These are phyloP conservation scores for Leptinotarsa undecemlineata DNA, from an alignment of 1,140 invertebrate genomes.

Conservation along the genomic window DNA sequence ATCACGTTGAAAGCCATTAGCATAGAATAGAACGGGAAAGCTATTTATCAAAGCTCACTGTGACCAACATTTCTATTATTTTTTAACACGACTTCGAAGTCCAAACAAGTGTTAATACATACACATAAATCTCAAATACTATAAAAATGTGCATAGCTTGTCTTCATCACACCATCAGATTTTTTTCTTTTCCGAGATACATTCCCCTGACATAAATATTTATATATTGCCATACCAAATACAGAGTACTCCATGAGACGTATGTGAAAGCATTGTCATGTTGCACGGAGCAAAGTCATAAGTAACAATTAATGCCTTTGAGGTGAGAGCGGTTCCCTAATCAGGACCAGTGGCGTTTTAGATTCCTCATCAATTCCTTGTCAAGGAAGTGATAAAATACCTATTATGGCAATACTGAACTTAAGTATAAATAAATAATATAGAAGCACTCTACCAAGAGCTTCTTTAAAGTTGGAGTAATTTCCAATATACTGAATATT, in stretches of 20 bases:
- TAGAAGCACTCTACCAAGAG: too few species aligned
- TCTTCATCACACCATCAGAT: background rate
- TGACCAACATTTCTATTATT: conserved; percentile 8
- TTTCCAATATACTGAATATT: too few species aligned
- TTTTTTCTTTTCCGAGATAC: conserved; percentile 4
- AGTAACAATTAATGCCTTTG: conserved; percentile 35
- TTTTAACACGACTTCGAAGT: background rate
- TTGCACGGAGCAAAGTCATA: conserved; percentile 31
- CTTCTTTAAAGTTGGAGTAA: too few species aligned
- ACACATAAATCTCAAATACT: background rate
- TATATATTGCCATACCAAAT: conserved; percentile 31
- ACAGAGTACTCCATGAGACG: conserved; percentile 28
- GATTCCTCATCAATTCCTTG: too few species aligned
- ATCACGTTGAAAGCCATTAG: background rate
- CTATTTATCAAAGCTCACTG: conserved; percentile 1
- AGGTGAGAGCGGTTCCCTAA: conserved; percentile 1
- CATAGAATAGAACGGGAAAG: conserved; percentile 1
- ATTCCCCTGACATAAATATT: conserved; percentile 31
- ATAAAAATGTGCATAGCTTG: conserved; percentile 6
- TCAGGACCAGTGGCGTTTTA: conserved; percentile 1
- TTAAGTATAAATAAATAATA: too few species aligned
- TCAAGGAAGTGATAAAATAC: too few species aligned
- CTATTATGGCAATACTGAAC: too few species aligned
- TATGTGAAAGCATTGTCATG: conserved; percentile 36
- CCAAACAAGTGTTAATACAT: conserved; percentile 2